phyloP scores from a whole-genome alignment of 2,797 vertebrate genomes.

The Pitangus sulphuratus region DNA sequence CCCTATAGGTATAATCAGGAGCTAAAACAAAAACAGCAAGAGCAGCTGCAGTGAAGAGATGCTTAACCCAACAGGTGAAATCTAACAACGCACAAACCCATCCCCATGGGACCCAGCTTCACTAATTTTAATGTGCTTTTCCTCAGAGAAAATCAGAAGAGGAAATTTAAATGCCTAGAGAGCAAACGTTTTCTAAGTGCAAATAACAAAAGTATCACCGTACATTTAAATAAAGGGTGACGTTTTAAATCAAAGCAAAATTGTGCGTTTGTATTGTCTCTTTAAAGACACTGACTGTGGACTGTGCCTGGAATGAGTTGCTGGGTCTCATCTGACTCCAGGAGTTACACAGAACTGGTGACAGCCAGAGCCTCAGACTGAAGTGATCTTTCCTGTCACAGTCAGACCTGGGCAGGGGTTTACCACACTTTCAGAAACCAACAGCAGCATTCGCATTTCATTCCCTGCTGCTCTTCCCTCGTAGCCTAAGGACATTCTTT shows the following conservation, averaged over 20 bases:
- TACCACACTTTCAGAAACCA: neutral
- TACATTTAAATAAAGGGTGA: conserved; percentile 42
- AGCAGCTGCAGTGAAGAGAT: conserved; percentile 45
- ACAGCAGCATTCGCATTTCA: neutral
- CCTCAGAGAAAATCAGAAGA: conserved; percentile 1
- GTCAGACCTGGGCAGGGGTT: neutral
- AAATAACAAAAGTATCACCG: conserved; percentile 27
- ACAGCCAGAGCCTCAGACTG: neutral
- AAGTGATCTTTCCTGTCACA: neutral
- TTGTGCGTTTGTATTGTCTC: neutral
- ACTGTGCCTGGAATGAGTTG: neutral
- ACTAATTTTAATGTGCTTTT: conserved; percentile 49
- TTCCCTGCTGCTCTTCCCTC: neutral
- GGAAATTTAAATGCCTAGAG: conserved; percentile 1
- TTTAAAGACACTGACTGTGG: neutral
- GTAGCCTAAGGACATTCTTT: neutral
- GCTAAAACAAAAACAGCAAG: conserved; percentile 79
- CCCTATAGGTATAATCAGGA: conserved; percentile 83
- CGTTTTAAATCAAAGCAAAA: conserved; percentile 9
- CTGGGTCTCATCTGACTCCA: neutral
- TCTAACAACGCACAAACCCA: conserved; percentile 32
- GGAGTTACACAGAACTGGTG: neutral
- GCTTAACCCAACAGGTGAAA: conserved; percentile 25
- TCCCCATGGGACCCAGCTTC: conserved; percentile 65
- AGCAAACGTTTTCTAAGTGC: conserved; percentile 51